Evolutionary conservation across 1,140 invertebrate genomes (phyloP), one percentile per base, ranked within the genome.

Genomic region (Sarcophaga peregrina): DNA sequence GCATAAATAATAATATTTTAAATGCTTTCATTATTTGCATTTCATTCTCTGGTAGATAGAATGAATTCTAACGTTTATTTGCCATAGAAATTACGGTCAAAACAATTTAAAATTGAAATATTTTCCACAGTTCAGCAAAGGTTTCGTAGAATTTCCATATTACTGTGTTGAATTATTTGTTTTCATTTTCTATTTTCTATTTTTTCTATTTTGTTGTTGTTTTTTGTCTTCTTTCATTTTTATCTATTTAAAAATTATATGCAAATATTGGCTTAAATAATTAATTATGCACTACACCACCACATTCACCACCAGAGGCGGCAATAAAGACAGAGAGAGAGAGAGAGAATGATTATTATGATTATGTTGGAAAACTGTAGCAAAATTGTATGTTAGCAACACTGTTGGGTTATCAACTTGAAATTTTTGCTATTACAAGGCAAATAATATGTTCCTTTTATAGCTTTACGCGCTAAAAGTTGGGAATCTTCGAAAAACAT

Each of bases 251-350:
- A 17, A 25, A 8, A 17, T 68, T 17, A 7, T 17, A 68, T 68
- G 62, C 62, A 68, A 68, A 68, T 25, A 68, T 68, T 68, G 20
- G 20, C 17, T 68, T 20, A 20, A 68, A 68, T 68, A 68, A 68
- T 68, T 68, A 68, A 68, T 68, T 68, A 37, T 37, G 25, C 25
- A 37, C 25, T 37, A 4, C 25, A 37, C 25, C 25, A 37, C 25
- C 1, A 37, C 25, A 37, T 37, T 4, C 25, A 37, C 25, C 25
- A 37, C 25, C 25, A 37, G 25, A 37, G 25, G 25, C 4, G 1
- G 25, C 25, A 4, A 37, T 1, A 2, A 1, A 37, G 25, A 37
- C 1, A 37, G 25, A 37, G 25, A 37, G 25, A 37, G 25, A 37
- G 25, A 37, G 25, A 37, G 25, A 37, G 25, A n/a, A n/a, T n/a